phyloP scores from a whole-genome alignment of 1,140 invertebrate species.

The Mercenaria mercenaria region DNA sequence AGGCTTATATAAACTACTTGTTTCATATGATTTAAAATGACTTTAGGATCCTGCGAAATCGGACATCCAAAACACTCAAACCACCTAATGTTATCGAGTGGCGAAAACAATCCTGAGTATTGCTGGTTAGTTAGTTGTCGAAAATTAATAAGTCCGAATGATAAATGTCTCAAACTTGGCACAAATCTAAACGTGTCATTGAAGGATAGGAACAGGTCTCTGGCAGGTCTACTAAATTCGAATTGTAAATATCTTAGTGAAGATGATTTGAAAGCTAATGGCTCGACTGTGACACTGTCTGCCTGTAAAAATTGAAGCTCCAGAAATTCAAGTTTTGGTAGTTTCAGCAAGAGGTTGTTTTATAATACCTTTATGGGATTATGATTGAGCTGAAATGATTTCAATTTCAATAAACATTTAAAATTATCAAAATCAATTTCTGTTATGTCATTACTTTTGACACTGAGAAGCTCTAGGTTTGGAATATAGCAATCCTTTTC shows the following conservation, averaged over 20 bases:
- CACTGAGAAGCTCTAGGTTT: neutral
- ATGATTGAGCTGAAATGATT: neutral
- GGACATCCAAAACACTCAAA: neutral
- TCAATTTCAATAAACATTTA: neutral
- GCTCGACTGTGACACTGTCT: neutral
- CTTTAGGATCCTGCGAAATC: neutral
- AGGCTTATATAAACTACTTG: neutral
- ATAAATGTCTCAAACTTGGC: neutral
- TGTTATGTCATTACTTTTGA: neutral
- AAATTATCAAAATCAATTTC: neutral
- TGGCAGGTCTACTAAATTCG: neutral
- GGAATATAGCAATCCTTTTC: too few relatives aligned
- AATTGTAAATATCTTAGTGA: neutral
- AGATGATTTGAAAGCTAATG: neutral
- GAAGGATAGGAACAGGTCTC: neutral
- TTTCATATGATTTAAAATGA: neutral
- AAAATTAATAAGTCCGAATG: neutral
- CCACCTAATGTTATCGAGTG: neutral
- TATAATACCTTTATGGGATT: neutral
- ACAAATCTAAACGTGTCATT: neutral
- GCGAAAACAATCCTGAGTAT: too few relatives aligned
- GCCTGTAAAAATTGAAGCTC: too few relatives aligned
- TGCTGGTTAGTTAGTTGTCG: too few relatives aligned
- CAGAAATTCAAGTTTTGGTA: neutral
- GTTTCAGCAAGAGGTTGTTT: neutral